Percentiles rank a stretch among this genome's conserved stretches.
These are phyloP conservation scores for Hirtodrosophila trivittata DNA, from an alignment of 2,888 invertebrate species.

Conservation along the genomic window DNA sequence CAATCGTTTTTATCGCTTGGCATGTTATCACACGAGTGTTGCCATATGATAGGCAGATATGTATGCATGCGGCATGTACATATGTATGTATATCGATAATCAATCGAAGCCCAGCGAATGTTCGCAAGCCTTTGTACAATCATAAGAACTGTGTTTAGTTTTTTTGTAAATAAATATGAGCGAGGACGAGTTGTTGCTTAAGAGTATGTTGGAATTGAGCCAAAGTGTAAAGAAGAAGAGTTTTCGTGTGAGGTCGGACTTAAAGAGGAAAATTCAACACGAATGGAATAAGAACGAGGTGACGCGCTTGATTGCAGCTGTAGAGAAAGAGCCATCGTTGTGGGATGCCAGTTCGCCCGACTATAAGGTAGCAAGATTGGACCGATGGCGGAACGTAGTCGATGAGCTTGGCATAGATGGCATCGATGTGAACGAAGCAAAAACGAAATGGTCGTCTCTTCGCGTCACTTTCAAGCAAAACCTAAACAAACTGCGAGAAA, in stretches of 20 bases:
- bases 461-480: slow-evolving; percentile 13
- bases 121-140: too few species aligned
- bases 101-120: too few species aligned
- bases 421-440: slow-evolving; percentile 19
- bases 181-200: neutral
- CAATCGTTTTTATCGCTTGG: too few species aligned
- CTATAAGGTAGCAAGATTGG: neutral
- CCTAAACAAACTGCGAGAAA: neutral
- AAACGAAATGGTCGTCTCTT: slow-evolving; percentile 19
- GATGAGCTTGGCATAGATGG: slow-evolving; percentile 2
- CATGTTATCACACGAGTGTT: too few species aligned
- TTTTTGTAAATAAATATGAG: too few species aligned
- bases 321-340: slow-evolving; percentile 7
- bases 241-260: neutral
- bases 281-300: slow-evolving; percentile 14
- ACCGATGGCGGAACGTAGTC: slow-evolving; percentile 7
- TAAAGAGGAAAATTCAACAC: slow-evolving; percentile 16
- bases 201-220: neutral
- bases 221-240: neutral
- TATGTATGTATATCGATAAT: neutral
- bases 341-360: neutral
- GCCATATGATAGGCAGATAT: too few species aligned
- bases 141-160: too few species aligned
- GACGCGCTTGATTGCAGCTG: slow-evolving; percentile 10
- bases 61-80: neutral